Base-by-base conservation (phyloP, 2,797 vertebrate genomes). In the Siniperca undulata region DNA sequence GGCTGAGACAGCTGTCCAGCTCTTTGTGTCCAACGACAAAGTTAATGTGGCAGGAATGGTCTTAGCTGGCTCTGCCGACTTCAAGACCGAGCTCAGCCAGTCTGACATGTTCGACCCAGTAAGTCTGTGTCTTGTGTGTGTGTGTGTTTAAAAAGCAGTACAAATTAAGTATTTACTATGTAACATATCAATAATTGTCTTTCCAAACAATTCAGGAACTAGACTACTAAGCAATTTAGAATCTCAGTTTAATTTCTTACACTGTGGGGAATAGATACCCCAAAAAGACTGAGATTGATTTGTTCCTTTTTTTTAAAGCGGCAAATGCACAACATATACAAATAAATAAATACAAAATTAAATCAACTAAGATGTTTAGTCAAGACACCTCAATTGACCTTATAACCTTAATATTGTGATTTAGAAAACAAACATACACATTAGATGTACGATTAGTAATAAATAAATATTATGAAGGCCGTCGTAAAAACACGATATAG, bases 31-130 rank as follows among this genome's bases (percentile, higher is more conserved):
- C 76, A 99, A 98, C 0, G 98, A 99, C 95, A 99, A 99, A 95
- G 98, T 99, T 93, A 99, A 99, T 77, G 98, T 99, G 91, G 99
- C 98, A 17, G 99, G 99, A 91, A 97, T 99, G 85, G 98, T 99
- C 78, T 94, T 99, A 86, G 99, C 99, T 81, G 99, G 99, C 16
- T 99, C 99, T 36, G 99, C 99, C 10, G 98, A 99, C 93, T 99
- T 99, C 93, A 99, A 99, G 96, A 99, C 98, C 0, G 98, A 99
- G 90, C 96, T 99, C 85, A 99, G 99, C 91, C 99, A 99, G 56
- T 99, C 99, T 5, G 99, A 99, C 94, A 99, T 99, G 98, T 99
- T 99, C 87, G 99, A 99, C 92, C 98, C 98, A 96, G 99, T 99
- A 96, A 95, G 97, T 90, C 19, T 80, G 9, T 61, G 94, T 89